phyloP scores from a whole-genome alignment of 2,888 invertebrate species.

The Perdita meconis region DNA sequence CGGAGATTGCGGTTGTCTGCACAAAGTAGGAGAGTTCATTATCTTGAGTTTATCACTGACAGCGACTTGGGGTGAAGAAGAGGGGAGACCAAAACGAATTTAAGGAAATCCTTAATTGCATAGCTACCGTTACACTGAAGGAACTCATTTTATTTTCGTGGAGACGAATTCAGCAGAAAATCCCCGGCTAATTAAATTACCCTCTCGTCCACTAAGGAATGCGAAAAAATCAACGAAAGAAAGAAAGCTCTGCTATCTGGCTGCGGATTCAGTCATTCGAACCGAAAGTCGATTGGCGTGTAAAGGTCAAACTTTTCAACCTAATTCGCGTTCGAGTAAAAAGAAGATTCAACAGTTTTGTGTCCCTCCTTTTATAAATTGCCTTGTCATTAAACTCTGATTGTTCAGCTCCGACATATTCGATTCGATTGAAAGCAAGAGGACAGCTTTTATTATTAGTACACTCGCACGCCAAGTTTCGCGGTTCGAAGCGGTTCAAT shows the following conservation, averaged over 20 bases:
- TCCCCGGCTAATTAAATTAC: slow-evolving; percentile 47
- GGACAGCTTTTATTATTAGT: not conserved
- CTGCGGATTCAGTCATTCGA: not conserved
- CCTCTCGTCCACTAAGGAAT: not conserved
- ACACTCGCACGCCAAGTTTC: not conserved
- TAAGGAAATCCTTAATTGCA: slow-evolving; percentile 29
- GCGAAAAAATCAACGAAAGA: slow-evolving; percentile 12
- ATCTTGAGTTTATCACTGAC: slow-evolving; percentile 15
- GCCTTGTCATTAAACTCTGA: not conserved
- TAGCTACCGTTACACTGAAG: slow-evolving; percentile 12
- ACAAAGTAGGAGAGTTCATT: slow-evolving; percentile 1
- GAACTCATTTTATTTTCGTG: slow-evolving; percentile 30
- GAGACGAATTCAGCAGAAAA: slow-evolving; percentile 30
- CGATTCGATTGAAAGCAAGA: not conserved
- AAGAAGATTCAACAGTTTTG: not conserved
- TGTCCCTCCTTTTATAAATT: not conserved
- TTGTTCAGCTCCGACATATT: not conserved
- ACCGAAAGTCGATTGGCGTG: not conserved
- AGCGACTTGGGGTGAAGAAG: not conserved
- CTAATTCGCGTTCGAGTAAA: not conserved
- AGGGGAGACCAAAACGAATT: not conserved
- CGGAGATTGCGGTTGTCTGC: not conserved
- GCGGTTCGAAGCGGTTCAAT: slow-evolving; percentile 20
- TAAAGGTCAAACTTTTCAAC: not conserved
- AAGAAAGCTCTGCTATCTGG: not conserved